A percentile compares a stretch with the other conserved stretches of the same genome.
Evolutionary conservation across 2,797 vertebrate species (phyloP).

Genomic region (Typhlichthys subterraneus): DNA sequence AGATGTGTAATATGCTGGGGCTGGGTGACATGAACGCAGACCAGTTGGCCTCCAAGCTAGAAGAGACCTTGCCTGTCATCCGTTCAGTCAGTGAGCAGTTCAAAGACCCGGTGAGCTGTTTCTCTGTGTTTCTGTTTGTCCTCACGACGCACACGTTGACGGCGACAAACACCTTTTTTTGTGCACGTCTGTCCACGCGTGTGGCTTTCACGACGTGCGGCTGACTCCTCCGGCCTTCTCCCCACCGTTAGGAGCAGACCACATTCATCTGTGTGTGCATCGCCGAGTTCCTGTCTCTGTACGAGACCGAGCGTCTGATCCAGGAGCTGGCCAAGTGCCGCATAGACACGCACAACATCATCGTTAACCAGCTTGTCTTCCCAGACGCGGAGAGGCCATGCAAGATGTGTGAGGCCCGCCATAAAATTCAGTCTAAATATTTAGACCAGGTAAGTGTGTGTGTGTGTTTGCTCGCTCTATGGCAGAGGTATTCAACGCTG

Average conservation of each 20-base stretch:
- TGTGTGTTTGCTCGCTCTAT: neutral
- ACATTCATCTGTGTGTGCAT: slow-evolving; percentile 97
- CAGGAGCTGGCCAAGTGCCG: slow-evolving; percentile 95
- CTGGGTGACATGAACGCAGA: slow-evolving; percentile 97
- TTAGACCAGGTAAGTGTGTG: slow-evolving; percentile 86
- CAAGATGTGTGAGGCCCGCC: slow-evolving; percentile 93
- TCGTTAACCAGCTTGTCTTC: slow-evolving; percentile 95
- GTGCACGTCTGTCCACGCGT: too few relatives aligned
- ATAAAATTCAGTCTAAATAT: slow-evolving; percentile 97
- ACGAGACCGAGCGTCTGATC: slow-evolving; percentile 93
- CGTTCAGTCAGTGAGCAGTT: slow-evolving; percentile 97
- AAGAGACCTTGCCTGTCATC: slow-evolving; percentile 93
- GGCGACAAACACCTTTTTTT: too few relatives aligned
- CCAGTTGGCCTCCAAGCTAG: slow-evolving; percentile 92
- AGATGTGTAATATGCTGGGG: slow-evolving; percentile 98
- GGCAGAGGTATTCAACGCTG: too few relatives aligned
- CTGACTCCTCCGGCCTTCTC: neutral
- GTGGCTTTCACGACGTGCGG: neutral
- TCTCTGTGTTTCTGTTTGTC: too few relatives aligned
- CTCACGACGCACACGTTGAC: too few relatives aligned
- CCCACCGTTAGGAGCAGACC: slow-evolving; percentile 85
- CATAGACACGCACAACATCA: slow-evolving; percentile 96
- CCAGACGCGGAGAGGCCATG: slow-evolving; percentile 87
- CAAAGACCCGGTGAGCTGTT: slow-evolving; percentile 89
- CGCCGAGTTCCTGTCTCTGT: slow-evolving; percentile 92